A percentile compares a stretch with the other conserved stretches of the same genome.
Evolutionary conservation across 2,797 vertebrate species (phyloP).

Genomic region (Amazona finschi): DNA sequence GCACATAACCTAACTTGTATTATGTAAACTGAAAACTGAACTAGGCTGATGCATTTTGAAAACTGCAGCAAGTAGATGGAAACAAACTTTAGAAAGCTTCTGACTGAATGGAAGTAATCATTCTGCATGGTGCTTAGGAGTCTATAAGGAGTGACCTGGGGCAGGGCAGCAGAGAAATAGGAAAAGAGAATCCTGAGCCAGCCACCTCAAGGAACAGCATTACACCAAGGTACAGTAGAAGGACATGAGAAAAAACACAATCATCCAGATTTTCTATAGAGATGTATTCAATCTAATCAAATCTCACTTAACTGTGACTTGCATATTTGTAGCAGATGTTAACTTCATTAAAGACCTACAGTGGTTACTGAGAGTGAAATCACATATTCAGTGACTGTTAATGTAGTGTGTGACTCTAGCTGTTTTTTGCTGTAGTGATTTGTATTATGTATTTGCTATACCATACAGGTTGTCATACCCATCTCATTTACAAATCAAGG

Average conservation of each 20-base stretch:
- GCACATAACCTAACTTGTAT: not conserved
- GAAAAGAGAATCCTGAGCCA: not conserved
- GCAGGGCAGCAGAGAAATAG: not conserved
- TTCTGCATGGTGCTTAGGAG: not conserved
- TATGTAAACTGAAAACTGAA: not conserved
- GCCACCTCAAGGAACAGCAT: not conserved
- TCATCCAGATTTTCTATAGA: not conserved
- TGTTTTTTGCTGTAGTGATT: not conserved
- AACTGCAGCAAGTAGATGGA: not conserved
- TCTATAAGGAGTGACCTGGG: not conserved
- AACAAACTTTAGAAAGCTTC: not conserved
- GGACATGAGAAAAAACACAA: not conserved
- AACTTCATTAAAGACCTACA: not conserved
- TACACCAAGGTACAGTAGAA: not conserved
- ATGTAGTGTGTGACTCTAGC: not conserved
- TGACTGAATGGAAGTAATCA: not conserved
- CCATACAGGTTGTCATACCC: not conserved
- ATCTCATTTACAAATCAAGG: not conserved
- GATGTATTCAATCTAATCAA: not conserved
- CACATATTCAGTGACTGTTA: not conserved
- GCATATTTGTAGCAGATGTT: not conserved
- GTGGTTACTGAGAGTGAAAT: not conserved
- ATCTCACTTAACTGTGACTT: not conserved
- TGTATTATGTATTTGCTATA: not conserved
- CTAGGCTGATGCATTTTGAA: not conserved